phyloP scores from a whole-genome alignment of 2,888 invertebrate genomes.

The Lypha dubia region DNA sequence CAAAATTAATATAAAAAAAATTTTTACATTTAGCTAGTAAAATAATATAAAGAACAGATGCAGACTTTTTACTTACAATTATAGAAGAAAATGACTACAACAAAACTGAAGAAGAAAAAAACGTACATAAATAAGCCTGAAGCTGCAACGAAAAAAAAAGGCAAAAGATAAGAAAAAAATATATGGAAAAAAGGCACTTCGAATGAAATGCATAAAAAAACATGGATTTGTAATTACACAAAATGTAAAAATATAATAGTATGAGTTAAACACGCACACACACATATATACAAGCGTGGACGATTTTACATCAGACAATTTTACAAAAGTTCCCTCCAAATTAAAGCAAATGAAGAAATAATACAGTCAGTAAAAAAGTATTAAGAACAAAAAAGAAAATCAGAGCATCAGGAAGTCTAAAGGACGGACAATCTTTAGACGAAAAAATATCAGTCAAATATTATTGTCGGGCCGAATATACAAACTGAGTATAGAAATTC shows the following conservation, averaged over 20 bases:
- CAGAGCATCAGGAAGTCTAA: slow-evolving; percentile 20
- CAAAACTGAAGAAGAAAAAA: neutral
- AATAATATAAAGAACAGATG: slow-evolving; percentile 43
- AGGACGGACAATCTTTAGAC: slow-evolving; percentile 1
- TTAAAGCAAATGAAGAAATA: neutral
- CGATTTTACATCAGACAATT: neutral
- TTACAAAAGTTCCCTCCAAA: slow-evolving; percentile 14
- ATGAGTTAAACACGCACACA: neutral
- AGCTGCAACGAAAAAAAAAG: slow-evolving; percentile 19
- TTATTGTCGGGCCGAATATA: neutral
- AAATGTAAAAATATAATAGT: slow-evolving; percentile 26
- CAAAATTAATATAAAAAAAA: slow-evolving; percentile 46
- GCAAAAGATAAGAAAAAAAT: neutral
- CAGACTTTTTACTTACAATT: slow-evolving; percentile 25
- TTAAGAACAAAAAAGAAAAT: slow-evolving; percentile 10
- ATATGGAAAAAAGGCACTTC: neutral
- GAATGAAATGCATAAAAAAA: slow-evolving; percentile 45
- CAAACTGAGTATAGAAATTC: too few species aligned
- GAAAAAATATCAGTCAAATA: slow-evolving; percentile 36
- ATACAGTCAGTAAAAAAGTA: neutral
- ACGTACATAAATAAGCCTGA: slow-evolving; percentile 50
- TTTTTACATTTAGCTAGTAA: slow-evolving; percentile 59
- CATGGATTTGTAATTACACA: slow-evolving; percentile 44
- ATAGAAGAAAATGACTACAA: slow-evolving; percentile 10
- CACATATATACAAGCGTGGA: too few species aligned